Evolutionary conservation across 23 tunicate species (phyloP), one percentile per base, ranked within the genome.

Genomic region (Clavelina lepadiformis): DNA sequence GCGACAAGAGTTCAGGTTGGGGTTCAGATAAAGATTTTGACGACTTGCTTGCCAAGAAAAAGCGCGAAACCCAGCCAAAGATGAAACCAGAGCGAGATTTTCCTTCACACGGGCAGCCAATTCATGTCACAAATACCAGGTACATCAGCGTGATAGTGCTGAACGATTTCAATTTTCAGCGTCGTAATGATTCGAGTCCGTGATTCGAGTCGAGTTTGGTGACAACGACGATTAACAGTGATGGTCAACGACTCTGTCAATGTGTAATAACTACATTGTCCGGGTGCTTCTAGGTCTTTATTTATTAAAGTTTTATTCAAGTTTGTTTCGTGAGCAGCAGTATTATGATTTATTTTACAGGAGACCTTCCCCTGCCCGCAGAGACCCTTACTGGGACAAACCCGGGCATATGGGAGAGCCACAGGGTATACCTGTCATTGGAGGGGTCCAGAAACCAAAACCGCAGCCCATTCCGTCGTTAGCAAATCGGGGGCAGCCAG

Each of bases 361-460:
- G 47, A 66, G 76, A 20, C 61, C 65, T 1, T 51, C 80, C 23
- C 71, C 69, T 13, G 51, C 67, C 21, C 53, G 38, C 25, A 33
- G 50, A n/a, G 41, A 35, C 29, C 28, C 5, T 18, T 5, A 25
- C 6, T 78, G 84, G 84, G 84, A 78, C 5, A 55, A 71, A n/a
- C 67, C 51, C 23, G 75, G 46, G 2, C 46, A 20, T 15, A 65
- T 71, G 59, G 85, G 77, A 23, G 82, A 86, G 45, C 83, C 83
- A 11, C 95, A 86, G 58, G 95, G 95, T 7, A 86, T 86, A 29
- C 95, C 82, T 33, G 95, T 86, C 3, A 86, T 86, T 24, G 95
- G 95, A 26, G 95, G 95, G 18, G 68, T 29, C 21, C 55, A 74
- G 38, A 66, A 66, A 36, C 72, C 72, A 15, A 56, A 66, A 28